Evolutionary conservation across 2,113 vertebrate genomes (phyloP), one percentile per base, ranked within the genome.

Genomic region (Agelaius phoeniceus): DNA sequence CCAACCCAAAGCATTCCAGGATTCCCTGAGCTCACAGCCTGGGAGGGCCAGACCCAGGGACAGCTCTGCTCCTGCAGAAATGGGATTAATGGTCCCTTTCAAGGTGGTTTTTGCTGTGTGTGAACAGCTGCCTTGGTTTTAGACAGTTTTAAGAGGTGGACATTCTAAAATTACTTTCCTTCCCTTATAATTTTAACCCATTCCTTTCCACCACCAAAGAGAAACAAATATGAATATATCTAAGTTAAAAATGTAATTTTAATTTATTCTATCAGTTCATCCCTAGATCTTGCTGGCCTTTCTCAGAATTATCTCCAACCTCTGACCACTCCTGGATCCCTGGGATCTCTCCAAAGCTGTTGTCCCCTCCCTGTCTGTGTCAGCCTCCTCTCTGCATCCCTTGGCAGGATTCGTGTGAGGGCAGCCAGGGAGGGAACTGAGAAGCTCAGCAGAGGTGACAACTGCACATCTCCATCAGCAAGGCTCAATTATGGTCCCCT

Each of bases 371-470:
- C 23, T 44, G 43, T 35, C 52, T 10, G 39, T 57, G 79, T 18
- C 10, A 11, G 30, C 65, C 31, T 63, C 19, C 51, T 55, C 33
- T 69, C 65, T 5, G 0, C 14, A 43, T 41, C 27, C 39, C 74
- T 55, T 15, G 58, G 39, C 63, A 54, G 0, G 16, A 66, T 14
- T 4, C 2, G 0, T 2, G 22, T 24, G 33, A 20, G 9, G 2
- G 52, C 81, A 76, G 81, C 85, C 59, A 13, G 79, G 74, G 68
- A 24, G n/a, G 13, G 46, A 54, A 83, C 2, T 6, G 17, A 68
- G 72, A 9, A 8, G 27, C 52, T 86, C 84, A 44, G 58, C 72
- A 80, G 65, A 84, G 46, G 16, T 22, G 63, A 61, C 54, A 54
- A 9, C 4, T n/a, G 33, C 41, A 43, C 68, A 44, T 80, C 54